Evolutionary conservation across 2,888 invertebrate genomes (phyloP).

Genomic region (Colletes collaris): DNA sequence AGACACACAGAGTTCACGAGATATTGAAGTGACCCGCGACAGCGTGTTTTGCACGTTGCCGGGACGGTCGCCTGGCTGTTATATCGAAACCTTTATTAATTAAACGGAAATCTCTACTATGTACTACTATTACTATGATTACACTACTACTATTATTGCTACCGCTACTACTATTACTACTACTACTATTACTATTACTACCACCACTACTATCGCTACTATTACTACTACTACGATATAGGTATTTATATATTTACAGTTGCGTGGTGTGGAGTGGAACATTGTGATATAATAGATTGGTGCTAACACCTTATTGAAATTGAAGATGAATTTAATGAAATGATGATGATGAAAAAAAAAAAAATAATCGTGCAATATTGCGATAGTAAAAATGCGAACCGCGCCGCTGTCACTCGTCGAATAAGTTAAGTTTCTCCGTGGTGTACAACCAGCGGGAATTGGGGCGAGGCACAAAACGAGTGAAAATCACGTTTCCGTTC

Average conservation of each 20-base stretch:
- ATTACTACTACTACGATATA: conserved; percentile 77
- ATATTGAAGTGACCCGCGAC: conserved; percentile 63
- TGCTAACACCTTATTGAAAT: conserved; percentile 83
- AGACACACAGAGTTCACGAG: conserved; percentile 62
- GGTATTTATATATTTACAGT: conserved; percentile 83
- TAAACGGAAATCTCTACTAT: conserved; percentile 67
- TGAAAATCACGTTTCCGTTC: conserved; percentile 61
- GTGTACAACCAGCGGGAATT: conserved; percentile 47
- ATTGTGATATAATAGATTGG: conserved; percentile 84
- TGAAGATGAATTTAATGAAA: conserved; percentile 80
- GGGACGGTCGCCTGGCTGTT: conserved; percentile 78
- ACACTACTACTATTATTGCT: conserved; percentile 68
- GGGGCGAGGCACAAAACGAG: conserved; percentile 55
- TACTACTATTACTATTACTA: conserved; percentile 66
- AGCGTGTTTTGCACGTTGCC: conserved; percentile 39
- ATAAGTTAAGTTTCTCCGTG: conserved; percentile 70
- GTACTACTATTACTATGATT: conserved; percentile 71
- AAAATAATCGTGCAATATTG: conserved; percentile 81
- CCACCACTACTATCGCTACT: conserved; percentile 63
- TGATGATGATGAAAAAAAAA: conserved; percentile 37
- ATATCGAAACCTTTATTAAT: conserved; percentile 76
- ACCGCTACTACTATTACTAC: conserved; percentile 66
- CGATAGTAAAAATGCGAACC: conserved; percentile 76
- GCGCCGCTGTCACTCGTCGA: conserved; percentile 77
- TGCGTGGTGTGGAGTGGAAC: conserved; percentile 83